These are phyloP conservation scores for Notodonta ziczac DNA, from an alignment of 2,888 invertebrate species.

Conservation along the genomic window DNA sequence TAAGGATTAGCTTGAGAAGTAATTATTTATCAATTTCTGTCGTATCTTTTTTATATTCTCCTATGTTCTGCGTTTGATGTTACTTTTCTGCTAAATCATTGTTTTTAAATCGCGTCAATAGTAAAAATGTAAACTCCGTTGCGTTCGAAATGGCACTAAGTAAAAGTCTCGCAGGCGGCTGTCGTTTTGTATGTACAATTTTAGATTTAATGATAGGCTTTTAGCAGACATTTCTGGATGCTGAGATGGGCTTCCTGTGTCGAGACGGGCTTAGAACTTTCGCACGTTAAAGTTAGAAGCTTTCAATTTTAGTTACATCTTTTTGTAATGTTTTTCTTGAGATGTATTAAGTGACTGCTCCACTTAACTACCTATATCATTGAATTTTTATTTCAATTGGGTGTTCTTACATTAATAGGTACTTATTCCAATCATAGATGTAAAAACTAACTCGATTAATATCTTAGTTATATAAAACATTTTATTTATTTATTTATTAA, in stretches of 20 bases:
- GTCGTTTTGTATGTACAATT: conserved; percentile 5
- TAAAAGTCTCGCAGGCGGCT: conserved; percentile 14
- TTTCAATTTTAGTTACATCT: conserved; percentile 4
- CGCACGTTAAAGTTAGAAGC: neutral
- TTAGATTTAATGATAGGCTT: conserved; percentile 6
- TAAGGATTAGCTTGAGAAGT: neutral
- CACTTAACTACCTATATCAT: neutral
- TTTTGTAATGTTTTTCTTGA: neutral
- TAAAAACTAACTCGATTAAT: too few relatives aligned
- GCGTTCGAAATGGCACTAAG: conserved; percentile 32
- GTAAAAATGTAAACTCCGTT: conserved; percentile 66
- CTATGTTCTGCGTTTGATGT: conserved; percentile 13
- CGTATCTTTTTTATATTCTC: neutral
- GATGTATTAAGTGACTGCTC: neutral
- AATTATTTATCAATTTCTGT: neutral
- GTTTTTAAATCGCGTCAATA: conserved; percentile 59
- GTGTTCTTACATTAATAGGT: neutral
- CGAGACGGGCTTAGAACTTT: neutral
- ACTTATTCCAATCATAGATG: neutral
- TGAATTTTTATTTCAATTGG: neutral
- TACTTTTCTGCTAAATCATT: conserved; percentile 60
- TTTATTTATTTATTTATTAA: too few relatives aligned
- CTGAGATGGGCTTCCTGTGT: neutral
- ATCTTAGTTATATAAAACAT: too few relatives aligned
- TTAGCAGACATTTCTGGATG: neutral